Conservation (phyloP, 1,140 invertebrate species). For the Copidosoma floridanum region DNA sequence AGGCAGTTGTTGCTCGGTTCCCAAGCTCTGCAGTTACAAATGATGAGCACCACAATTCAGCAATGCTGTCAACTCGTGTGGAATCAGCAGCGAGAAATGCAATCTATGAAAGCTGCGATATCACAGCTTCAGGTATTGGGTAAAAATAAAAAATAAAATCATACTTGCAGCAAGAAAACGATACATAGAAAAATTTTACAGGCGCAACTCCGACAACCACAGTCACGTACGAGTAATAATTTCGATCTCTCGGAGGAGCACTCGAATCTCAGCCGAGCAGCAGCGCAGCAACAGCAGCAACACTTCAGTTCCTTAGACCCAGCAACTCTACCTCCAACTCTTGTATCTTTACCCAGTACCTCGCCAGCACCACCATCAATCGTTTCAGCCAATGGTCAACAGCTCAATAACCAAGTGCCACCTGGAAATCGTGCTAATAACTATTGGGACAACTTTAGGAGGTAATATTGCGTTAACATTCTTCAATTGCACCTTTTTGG, state of each 20-base stretch:
- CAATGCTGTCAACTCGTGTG: constrained; percentile 65
- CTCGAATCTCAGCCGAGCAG: constrained; percentile 38
- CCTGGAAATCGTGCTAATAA: constrained; percentile 85
- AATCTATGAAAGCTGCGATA: constrained; percentile 53
- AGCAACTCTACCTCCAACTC: constrained; percentile 38
- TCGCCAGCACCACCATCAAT: constrained; percentile 33
- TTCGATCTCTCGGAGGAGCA: constrained; percentile 31
- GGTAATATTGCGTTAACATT: too few species aligned
- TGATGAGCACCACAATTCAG: constrained; percentile 62
- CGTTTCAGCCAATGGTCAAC: constrained; percentile 50
- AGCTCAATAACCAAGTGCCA: constrained; percentile 82
- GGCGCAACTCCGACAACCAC: constrained; percentile 39
- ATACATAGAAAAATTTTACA: background rate
- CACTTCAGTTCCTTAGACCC: constrained; percentile 37
- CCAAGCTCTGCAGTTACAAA: constrained; percentile 62
- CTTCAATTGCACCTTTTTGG: too few species aligned
- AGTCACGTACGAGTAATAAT: constrained; percentile 15
- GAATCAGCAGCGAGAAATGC: constrained; percentile 63
- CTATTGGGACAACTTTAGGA: constrained; percentile 89
- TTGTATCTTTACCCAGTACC: constrained; percentile 42
- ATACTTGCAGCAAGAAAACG: too few species aligned
- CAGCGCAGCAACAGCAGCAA: constrained; percentile 31
- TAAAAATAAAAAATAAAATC: too few species aligned
- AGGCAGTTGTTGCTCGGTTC: constrained; percentile 55
- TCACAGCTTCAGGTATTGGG: constrained; percentile 42